phyloP scores from a whole-genome alignment of 2,797 vertebrate genomes.

The Ctenochaetus hawaiiensis region DNA sequence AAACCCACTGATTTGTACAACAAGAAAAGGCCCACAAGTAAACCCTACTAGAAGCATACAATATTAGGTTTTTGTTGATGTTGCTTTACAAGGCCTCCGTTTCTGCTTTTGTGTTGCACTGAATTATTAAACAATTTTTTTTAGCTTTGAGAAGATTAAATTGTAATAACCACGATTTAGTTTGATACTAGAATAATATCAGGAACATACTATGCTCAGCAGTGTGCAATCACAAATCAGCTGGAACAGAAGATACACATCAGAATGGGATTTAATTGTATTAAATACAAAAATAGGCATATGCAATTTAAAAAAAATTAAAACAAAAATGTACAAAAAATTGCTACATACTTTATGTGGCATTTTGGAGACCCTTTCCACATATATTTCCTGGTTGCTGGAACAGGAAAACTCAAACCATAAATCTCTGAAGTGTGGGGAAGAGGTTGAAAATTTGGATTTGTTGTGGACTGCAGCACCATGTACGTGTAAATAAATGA shows the following conservation, averaged over 20 bases:
- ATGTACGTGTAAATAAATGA: neutral
- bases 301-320: neutral
- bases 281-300: neutral
- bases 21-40: neutral
- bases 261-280: neutral
- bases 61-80: neutral
- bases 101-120: neutral
- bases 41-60: neutral
- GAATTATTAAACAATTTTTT: neutral
- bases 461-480: neutral
- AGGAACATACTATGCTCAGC: neutral
- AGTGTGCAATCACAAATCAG: neutral
- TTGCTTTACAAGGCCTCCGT: neutral
- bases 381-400: too few relatives aligned
- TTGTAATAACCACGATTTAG: neutral
- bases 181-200: neutral
- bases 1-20: neutral
- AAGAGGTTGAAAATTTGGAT: too few relatives aligned
- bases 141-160: neutral
- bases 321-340: too few relatives aligned
- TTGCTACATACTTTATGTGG: neutral
- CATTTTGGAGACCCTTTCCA: too few relatives aligned
- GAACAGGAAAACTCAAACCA: too few relatives aligned
- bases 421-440: too few relatives aligned
- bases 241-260: neutral